Conservation (phyloP, 1,140 invertebrate species). For the Magallana ariakensis region DNA sequence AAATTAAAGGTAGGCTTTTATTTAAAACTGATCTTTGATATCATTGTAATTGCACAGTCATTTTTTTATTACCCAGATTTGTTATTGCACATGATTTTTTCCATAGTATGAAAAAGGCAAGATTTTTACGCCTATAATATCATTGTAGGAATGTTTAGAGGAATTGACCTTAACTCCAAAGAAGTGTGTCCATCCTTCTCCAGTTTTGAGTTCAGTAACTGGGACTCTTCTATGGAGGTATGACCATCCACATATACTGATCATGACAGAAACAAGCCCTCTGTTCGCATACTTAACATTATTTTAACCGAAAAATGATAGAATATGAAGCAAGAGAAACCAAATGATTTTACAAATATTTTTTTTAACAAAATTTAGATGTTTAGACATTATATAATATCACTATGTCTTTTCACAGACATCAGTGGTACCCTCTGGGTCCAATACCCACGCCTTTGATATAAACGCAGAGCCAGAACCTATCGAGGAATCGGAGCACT, state of each 20-base stretch:
- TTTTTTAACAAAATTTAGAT: too few species aligned
- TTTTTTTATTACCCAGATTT: too few species aligned
- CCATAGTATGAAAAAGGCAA: too few species aligned
- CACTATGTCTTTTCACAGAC: constrained; percentile 54
- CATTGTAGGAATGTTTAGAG: constrained; percentile 70
- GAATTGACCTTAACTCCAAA: constrained; percentile 62
- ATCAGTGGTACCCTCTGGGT: constrained; percentile 58
- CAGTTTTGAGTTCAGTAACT: constrained; percentile 75
- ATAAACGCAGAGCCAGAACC: constrained; percentile 78
- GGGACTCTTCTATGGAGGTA: constrained; percentile 72
- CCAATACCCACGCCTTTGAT: constrained; percentile 79
- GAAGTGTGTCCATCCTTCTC: constrained; percentile 76
- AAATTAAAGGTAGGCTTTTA: constrained; percentile 66
- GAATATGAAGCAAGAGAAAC: too few species aligned
- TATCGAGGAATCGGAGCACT: constrained; percentile 67
- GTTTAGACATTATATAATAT: neutral
- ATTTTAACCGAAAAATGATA: neutral
- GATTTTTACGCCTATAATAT: neutral
- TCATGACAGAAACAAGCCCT: too few species aligned
- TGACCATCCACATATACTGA: neutral
- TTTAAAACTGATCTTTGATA: too few species aligned
- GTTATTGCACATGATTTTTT: too few species aligned
- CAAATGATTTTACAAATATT: too few species aligned
- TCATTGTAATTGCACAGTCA: too few species aligned
- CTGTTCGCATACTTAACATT: neutral